Evolutionary conservation across 1,140 invertebrate genomes (phyloP).

Genomic region (Aphis gossypii): DNA sequence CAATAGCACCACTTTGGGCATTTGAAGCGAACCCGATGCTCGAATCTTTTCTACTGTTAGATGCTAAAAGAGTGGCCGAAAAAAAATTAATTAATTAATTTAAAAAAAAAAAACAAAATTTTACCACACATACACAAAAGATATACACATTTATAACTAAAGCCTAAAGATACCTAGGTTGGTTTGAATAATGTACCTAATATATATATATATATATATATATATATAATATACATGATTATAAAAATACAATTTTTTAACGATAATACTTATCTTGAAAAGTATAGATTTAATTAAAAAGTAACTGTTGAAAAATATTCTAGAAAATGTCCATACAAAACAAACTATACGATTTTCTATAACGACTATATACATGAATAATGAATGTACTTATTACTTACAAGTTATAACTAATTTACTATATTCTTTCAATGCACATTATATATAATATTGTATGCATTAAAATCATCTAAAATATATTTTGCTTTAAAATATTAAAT

Average conservation of each 20-base stretch:
- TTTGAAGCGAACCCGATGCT: conserved; percentile 69
- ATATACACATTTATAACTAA: not conserved
- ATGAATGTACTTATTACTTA: not conserved
- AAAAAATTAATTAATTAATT: conserved; percentile 27
- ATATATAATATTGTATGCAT: too few species aligned
- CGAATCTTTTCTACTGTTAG: conserved; percentile 37
- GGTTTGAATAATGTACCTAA: too few species aligned
- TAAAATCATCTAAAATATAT: not conserved
- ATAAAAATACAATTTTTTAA: not conserved
- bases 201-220: too few species aligned
- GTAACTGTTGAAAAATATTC: not conserved
- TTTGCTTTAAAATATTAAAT: not conserved
- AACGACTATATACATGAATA: not conserved
- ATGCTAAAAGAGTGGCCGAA: not conserved
- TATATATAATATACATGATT: too few species aligned
- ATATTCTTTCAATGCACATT: not conserved
- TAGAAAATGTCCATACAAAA: too few species aligned
- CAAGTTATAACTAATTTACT: not conserved
- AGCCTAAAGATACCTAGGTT: too few species aligned
- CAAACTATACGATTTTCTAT: not conserved
- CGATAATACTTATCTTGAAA: not conserved
- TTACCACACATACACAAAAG: too few species aligned
- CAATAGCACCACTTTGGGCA: conserved; percentile 44
- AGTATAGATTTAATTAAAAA: not conserved
- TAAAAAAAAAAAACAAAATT: too few species aligned